Evolutionary conservation across 2,797 vertebrate species (phyloP).

Genomic region (Nasua narica): DNA sequence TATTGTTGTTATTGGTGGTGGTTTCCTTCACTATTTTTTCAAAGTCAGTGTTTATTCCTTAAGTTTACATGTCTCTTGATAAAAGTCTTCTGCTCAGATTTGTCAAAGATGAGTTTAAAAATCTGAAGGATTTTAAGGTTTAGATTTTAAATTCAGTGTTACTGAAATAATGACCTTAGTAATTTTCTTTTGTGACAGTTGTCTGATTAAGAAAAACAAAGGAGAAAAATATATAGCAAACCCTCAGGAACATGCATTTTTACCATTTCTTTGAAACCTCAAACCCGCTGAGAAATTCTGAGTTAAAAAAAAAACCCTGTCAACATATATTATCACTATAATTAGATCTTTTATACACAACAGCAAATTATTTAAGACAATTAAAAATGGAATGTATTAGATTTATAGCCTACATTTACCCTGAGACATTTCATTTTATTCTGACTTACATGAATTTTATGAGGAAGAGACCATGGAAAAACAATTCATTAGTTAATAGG

Average conservation of each 20-base stretch:
- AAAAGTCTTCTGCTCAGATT: neutral
- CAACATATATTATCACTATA: neutral
- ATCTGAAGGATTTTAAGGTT: neutral
- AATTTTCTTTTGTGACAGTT: neutral
- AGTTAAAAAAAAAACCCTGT: neutral
- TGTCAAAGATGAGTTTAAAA: neutral
- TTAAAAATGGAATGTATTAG: neutral
- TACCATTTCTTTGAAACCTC: neutral
- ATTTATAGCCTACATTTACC: slow-evolving; percentile 4
- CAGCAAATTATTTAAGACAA: neutral
- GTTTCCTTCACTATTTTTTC: neutral
- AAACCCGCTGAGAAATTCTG: neutral
- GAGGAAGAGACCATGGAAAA: neutral
- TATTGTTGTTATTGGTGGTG: neutral
- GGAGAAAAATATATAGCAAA: neutral
- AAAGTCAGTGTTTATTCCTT: neutral
- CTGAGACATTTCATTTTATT: neutral
- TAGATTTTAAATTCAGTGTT: slow-evolving; percentile 14
- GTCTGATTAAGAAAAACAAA: neutral
- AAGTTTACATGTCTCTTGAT: neutral
- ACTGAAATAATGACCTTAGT: neutral
- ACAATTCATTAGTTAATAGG: neutral
- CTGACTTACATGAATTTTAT: neutral
- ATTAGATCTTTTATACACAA: neutral
- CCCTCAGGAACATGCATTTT: neutral